Percentiles rank a stretch among this genome's conserved stretches.
Evolutionary conservation across 2,113 vertebrate genomes (phyloP).

Genomic region (Leuciscus idus): DNA sequence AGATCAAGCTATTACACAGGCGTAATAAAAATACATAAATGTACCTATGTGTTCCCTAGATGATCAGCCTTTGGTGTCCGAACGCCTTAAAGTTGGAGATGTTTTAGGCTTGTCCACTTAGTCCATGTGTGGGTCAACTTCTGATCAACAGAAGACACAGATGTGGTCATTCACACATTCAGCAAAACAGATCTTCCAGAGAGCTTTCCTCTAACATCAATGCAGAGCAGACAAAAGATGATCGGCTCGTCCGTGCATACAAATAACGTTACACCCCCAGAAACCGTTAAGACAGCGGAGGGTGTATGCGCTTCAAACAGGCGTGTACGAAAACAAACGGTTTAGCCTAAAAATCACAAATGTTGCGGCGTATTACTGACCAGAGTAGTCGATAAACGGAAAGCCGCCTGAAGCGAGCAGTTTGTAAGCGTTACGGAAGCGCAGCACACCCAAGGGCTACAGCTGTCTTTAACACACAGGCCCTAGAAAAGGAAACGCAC

Average conservation of each 20-base stretch:
- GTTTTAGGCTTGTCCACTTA: constrained; percentile 4
- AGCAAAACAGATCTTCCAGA: background rate
- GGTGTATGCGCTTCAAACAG: background rate
- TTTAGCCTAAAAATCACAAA: background rate
- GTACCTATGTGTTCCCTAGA: constrained; percentile 39
- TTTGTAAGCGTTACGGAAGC: constrained; percentile 41
- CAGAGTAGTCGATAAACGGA: background rate
- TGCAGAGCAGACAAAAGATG: constrained; percentile 44
- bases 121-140: constrained; percentile 36
- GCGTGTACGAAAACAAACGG: background rate
- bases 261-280: background rate
- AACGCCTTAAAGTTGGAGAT: constrained; percentile 8
- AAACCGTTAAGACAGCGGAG: constrained; percentile 1
- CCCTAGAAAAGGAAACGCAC: constrained; percentile 47
- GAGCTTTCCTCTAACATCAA: constrained; percentile 26
- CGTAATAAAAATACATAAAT: background rate
- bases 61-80: constrained; percentile 24
- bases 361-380: background rate
- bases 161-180: background rate
- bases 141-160: background rate
- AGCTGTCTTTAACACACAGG: constrained; percentile 38
- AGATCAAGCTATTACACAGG: too few species aligned
- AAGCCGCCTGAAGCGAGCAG: background rate
- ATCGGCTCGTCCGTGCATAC: background rate
- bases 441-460: constrained; percentile 4